Base-by-base conservation (phyloP, 2,797 vertebrate genomes). In the Lithobates sylvaticus region DNA sequence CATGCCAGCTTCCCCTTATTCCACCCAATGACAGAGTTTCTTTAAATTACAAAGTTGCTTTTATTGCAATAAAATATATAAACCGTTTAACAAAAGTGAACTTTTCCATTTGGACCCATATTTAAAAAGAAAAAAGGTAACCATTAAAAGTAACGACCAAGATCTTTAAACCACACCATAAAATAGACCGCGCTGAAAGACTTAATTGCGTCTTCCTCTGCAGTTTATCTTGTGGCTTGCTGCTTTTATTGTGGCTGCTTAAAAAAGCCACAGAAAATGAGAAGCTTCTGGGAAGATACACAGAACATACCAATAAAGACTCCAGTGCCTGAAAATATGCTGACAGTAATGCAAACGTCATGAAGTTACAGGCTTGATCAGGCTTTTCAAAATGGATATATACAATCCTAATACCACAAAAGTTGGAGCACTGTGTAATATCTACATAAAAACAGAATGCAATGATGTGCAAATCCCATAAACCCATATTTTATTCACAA, bases 261-360 rank as follows among this genome's bases (percentile, higher is more conserved):
- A 67, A 61, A 64, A 67, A 78, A 78, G 76, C 58, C 76, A 29
- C 76, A 78, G 65, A 64, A 42, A 78, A 78, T 78, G 61, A 67
- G 61, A 78, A 78, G 61, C 76, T 67, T 67, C 76, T 78, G 39
- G 34, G 61, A 64, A 58, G 32, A 76, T 26, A 65, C 76, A 64
- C 65, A 0, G 15, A 21, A 50, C 23, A 73, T 64, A 61, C 34
- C 50, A 74, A 27, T n/a, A 23, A 34, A 61, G 29, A 64, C 23
- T 23, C 18, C 1, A 21, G 15, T 13, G 50, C 4, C 50, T 54
- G 50, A 23, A 9, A 23, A 23, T 23, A 61, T 21, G 6, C 3
- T 54, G 54, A 61, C 21, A 7, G 21, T 8, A 61, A 21, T 61
- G 54, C 7, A 61, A 23, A 61, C 8, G 21, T 2, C 16, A 23